phyloP scores from a whole-genome alignment of 2,797 vertebrate genomes.

The Sebastes taczanowskii region DNA sequence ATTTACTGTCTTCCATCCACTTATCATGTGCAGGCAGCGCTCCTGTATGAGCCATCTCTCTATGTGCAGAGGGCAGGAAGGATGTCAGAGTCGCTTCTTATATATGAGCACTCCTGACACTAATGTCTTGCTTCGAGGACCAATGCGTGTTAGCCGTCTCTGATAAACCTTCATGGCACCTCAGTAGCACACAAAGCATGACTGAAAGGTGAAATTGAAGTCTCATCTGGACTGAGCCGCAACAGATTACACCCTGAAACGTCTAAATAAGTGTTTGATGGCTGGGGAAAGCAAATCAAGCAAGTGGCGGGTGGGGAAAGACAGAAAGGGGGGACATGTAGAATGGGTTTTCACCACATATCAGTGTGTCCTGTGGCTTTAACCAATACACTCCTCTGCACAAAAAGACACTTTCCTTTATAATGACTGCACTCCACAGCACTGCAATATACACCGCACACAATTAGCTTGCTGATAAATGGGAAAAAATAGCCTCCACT shows the following conservation, averaged over 20 bases:
- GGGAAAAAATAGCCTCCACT: background rate
- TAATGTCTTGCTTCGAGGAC: slow-evolving; percentile 8
- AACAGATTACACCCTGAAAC: slow-evolving; percentile 1
- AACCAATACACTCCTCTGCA: background rate
- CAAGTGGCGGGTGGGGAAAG: no score
- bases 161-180: background rate
- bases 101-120: background rate
- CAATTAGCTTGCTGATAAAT: background rate
- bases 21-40: background rate
- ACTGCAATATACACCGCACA: background rate
- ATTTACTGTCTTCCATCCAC: slow-evolving; percentile 12
- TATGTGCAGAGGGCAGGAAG: background rate
- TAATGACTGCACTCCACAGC: background rate
- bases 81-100: background rate
- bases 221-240: background rate
- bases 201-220: slow-evolving; percentile 4
- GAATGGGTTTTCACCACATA: background rate
- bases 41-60: slow-evolving; percentile 5
- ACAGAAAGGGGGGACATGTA: background rate
- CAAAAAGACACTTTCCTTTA: background rate
- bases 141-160: background rate
- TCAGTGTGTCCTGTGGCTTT: background rate
- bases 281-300: no score
- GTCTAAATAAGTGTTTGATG: background rate
- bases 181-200: background rate